Conservation (phyloP, 2,888 invertebrate genomes). For the Thecophora atra region DNA sequence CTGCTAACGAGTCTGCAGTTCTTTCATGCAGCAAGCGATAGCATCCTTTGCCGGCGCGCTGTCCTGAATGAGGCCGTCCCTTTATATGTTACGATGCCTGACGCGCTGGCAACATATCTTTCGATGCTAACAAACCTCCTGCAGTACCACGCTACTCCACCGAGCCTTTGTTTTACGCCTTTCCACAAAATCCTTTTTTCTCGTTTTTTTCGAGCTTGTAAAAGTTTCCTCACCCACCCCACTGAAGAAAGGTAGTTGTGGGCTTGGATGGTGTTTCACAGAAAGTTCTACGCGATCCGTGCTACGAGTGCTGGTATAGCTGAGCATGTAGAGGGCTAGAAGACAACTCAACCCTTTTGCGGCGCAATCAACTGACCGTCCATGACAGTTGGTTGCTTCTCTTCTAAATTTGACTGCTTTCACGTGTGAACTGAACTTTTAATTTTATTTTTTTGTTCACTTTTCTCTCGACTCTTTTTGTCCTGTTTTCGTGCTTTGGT, state of each 20-base stretch:
- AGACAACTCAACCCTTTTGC: constrained; percentile 24
- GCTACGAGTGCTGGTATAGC: background rate
- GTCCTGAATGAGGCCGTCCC: constrained; percentile 32
- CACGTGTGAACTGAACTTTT: background rate
- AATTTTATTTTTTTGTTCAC: background rate
- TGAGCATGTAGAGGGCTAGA: background rate
- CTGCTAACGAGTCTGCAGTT: constrained; percentile 25
- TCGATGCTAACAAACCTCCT: constrained; percentile 21
- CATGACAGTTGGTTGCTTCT: constrained; percentile 15
- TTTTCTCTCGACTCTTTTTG: background rate
- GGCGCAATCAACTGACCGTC: constrained; percentile 32
- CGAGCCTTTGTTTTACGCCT: constrained; percentile 31
- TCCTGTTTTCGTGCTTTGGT: background rate
- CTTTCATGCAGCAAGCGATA: constrained; percentile 11
- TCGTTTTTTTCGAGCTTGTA: background rate
- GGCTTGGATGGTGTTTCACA: background rate
- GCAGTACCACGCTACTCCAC: constrained; percentile 7
- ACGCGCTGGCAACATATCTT: background rate
- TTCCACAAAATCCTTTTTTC: constrained; percentile 3
- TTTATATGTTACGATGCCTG: constrained; percentile 9
- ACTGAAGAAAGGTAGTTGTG: background rate
- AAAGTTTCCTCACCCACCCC: constrained; percentile 29
- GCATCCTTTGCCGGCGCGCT: constrained; percentile 24
- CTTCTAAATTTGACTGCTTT: constrained; percentile 22
- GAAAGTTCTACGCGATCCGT: constrained; percentile 3